Evolutionary conservation across 2,797 vertebrate species (phyloP).

Genomic region (Champsocephalus gunnari): DNA sequence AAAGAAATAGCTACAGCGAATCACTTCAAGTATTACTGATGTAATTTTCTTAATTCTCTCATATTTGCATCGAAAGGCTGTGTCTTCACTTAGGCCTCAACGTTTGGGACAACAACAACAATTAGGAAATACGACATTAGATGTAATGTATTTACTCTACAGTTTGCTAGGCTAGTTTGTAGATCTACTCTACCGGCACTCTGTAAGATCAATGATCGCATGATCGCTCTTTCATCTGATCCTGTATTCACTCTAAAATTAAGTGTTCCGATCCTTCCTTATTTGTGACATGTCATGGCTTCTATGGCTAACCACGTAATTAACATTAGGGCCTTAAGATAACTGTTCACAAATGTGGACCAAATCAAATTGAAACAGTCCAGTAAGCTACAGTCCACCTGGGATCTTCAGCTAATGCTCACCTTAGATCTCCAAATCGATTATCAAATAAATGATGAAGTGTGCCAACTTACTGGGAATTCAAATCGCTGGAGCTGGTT

Average conservation of each 20-base stretch:
- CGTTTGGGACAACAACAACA: not conserved
- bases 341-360: not conserved
- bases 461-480: not conserved
- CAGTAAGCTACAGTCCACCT: not conserved
- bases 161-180: too few relatives aligned
- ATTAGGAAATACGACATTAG: too few relatives aligned
- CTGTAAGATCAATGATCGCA: not conserved
- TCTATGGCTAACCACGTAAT: not conserved
- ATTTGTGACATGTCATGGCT: not conserved
- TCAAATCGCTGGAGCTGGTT: not conserved
- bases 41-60: not conserved
- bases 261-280: not conserved
- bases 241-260: not conserved
- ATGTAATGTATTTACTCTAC: too few relatives aligned
- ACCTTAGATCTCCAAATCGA: slow-evolving; percentile 43
- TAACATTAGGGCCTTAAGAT: not conserved
- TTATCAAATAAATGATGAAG: not conserved
- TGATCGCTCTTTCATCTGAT: not conserved
- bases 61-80: not conserved
- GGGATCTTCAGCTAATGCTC: slow-evolving; percentile 11
- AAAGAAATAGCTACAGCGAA: not conserved
- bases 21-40: not conserved
- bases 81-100: not conserved
- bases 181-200: not conserved
- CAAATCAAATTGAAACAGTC: not conserved